Base-by-base conservation (phyloP, 2,113 vertebrate species). In the Acrocephalus arundinaceus region DNA sequence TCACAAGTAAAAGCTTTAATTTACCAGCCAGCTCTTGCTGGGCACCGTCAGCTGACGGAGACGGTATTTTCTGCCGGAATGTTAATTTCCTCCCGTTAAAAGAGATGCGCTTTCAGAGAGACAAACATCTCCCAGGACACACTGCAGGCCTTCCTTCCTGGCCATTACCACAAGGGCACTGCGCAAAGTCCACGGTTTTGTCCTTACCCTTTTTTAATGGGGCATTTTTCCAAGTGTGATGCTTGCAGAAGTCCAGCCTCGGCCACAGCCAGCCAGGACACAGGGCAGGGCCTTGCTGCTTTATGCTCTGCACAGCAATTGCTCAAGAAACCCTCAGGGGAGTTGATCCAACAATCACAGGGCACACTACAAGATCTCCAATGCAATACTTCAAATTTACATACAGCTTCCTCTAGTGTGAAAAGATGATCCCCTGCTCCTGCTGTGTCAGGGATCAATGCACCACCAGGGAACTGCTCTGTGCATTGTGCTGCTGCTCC, bases 81-180 rank as follows among this genome's bases (percentile, higher is more conserved):
- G 85, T 49, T 93, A 68, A 95, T 94, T 85, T 77, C 72, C 68
- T 88, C 87, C 85, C 16, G 22, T 72, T 55, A 30, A 65, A 67
- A 90, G 51, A 91, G 94, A 85, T 88, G 85, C 11, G 8, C 59
- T 92, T 93, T 87, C 78, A 93, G 92, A 48, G 68, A 80, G 76
- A 75, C 68, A 92, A 86, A 90, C 76, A 86, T 68, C 86, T 96
- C 90, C 88, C 82, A 93, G 87, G 91, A 89, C 93, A 72, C 93
- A 33, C 37, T 57, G 65, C 45, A 48, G 51, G 33, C 90, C 59
- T 85, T 76, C 91, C 84, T 90, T 93, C 87, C 94, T 92, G 90
- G 15, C 75, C 73, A 61, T 58, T 83, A 76, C 66, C 67, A 59
- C 84, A 24, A 75, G 74, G 90, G 70, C 80, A 85, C 83, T 83